Percentiles rank a stretch among this genome's conserved stretches.
Conservation (phyloP, 1,140 invertebrate genomes). For the Diachasma alloeum region DNA sequence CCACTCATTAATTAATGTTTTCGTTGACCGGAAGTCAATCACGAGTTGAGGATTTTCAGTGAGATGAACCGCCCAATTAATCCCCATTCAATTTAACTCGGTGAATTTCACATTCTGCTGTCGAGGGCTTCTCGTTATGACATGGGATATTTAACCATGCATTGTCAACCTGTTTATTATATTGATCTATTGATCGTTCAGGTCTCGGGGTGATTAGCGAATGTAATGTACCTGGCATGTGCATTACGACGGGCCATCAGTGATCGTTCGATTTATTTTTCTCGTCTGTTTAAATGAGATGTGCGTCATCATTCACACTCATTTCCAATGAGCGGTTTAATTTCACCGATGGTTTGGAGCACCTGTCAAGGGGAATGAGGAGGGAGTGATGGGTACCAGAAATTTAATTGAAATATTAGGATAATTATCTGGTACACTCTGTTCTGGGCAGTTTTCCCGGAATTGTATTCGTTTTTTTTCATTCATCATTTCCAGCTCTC, state of each 20-base stretch:
- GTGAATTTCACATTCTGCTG: neutral
- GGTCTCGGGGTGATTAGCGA: no score
- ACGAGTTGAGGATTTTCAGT: neutral
- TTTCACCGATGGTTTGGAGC: neutral
- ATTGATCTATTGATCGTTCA: no score
- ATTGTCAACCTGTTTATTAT: no score
- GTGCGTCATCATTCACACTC: neutral
- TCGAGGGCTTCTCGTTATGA: no score
- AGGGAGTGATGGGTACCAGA: neutral
- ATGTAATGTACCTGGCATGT: no score
- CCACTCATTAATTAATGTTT: neutral
- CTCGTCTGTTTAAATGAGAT: neutral
- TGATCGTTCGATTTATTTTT: neutral
- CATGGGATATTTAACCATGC: no score
- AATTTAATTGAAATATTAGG: neutral
- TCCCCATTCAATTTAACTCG: slow-evolving; percentile 13
- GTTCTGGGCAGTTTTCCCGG: neutral
- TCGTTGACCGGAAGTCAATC: neutral
- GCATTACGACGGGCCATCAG: neutral
- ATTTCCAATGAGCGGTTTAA: slow-evolving; percentile 4
- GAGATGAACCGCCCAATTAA: slow-evolving; percentile 12
- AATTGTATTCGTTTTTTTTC: neutral
- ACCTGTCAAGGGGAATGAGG: neutral
- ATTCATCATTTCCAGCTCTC: neutral
- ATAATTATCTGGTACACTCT: neutral